Evolutionary conservation across 2,797 vertebrate species (phyloP), one percentile per base, ranked within the genome.

Genomic region (Trachurus trachurus): DNA sequence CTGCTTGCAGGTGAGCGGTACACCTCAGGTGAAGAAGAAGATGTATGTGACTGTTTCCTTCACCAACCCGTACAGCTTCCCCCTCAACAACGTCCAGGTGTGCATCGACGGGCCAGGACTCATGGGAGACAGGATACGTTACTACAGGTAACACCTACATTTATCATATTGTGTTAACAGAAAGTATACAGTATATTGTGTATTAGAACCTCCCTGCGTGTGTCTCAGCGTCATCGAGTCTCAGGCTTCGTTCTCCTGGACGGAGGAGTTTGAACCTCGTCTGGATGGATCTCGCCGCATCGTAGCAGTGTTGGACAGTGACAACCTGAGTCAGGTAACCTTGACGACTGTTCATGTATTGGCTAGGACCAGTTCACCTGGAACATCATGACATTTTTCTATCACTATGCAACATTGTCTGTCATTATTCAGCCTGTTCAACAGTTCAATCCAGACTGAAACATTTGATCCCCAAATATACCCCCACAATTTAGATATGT

Each of bases 51-150:
- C 58, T 0, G 88, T 97, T 31, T 88, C 95, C 74, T 99, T 98
- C 90, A 95, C 92, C 84, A 99, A 98, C 66, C 91, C 94, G 19
- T 83, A 96, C 74, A 85, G 73, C 61, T 89, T 95, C 76, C 10
- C 81, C 0, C 91, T 99, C 73, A 26, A 69, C 9, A 86, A 96
- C 0, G 85, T 96, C 40, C 61, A 4, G 0, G 54, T 98, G 9
- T 81, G 85, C 56, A 81, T 97, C 0, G 97, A 98, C 64, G 96
- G 96, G 44, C 84, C 95, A 0, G 95, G 96, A 0, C 61, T 97
- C 53, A 78, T 94, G 26, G 80, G 31, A 26, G 75, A 89, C 0
- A 87, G 40, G 82, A 82, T 60, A 19, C 96, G 92, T 67, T 44
- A 69, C 62, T 97, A 96, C 89, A 92, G 80, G 97, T 98, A 54